phyloP scores from a whole-genome alignment of 2,888 invertebrate genomes.

The Eledona agricola region DNA sequence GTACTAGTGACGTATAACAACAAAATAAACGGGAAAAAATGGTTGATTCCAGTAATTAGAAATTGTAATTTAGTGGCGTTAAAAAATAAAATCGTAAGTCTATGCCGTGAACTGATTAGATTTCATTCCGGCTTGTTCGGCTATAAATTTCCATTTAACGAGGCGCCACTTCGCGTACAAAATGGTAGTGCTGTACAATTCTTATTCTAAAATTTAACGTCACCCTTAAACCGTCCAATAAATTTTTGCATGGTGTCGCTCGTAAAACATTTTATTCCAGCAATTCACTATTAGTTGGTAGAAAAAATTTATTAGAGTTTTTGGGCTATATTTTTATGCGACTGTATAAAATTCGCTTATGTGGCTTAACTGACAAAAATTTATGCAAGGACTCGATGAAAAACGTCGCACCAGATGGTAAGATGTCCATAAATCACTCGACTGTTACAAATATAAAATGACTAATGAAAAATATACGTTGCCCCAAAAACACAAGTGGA shows the following conservation, averaged over 20 bases:
- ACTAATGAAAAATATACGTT: constrained; percentile 53
- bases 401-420: constrained; percentile 43
- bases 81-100: no score
- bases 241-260: constrained; percentile 34
- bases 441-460: constrained; percentile 41
- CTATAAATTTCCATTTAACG: constrained; percentile 30
- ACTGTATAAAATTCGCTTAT: constrained; percentile 50
- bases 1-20: no score
- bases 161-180: constrained; percentile 24
- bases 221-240: constrained; percentile 35
- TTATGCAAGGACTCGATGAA: constrained; percentile 49
- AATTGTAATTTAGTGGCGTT: no score
- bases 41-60: no score
- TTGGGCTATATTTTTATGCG: constrained; percentile 46
- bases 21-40: no score
- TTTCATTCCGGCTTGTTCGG: constrained; percentile 24
- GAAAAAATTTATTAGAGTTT: constrained; percentile 46
- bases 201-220: constrained; percentile 30
- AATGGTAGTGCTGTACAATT: constrained; percentile 22
- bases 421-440: constrained; percentile 50
- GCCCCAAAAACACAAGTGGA: constrained; percentile 21
- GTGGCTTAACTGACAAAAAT: constrained; percentile 49
- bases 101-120: constrained; percentile 29
- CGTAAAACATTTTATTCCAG: constrained; percentile 40
- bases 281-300: constrained; percentile 40